These are phyloP conservation scores for Philaenus spumarius DNA, from an alignment of 1,140 invertebrate genomes.

Conservation along the genomic window DNA sequence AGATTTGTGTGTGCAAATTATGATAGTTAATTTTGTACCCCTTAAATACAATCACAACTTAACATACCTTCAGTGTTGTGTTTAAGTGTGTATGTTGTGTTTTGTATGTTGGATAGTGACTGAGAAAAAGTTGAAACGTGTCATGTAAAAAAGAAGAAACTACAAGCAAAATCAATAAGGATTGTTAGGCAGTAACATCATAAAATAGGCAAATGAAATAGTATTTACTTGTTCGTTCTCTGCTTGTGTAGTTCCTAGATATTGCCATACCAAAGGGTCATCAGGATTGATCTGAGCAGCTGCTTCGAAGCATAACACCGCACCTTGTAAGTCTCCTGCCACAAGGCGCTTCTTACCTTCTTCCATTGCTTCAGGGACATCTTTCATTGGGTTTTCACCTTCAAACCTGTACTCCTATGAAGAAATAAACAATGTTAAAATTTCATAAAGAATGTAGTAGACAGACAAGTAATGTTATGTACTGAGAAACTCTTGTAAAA, in stretches of 20 bases:
- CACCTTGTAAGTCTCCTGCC: constrained; percentile 87
- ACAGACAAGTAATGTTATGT: not conserved
- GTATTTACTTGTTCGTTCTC: constrained; percentile 76
- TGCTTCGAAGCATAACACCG: constrained; percentile 94
- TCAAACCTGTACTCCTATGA: constrained; percentile 72
- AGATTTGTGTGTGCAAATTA: no score
- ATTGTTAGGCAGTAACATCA: no score
- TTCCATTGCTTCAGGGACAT: constrained; percentile 74
- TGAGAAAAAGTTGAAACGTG: no score
- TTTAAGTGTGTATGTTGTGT: no score
- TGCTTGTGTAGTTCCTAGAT: constrained; percentile 83
- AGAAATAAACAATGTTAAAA: not conserved
- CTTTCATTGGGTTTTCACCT: constrained; percentile 78
- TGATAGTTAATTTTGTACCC: no score
- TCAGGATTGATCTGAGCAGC: constrained; percentile 80
- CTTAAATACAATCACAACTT: no score
- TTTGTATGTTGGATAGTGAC: no score
- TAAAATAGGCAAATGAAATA: no score
- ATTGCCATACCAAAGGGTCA: constrained; percentile 73
- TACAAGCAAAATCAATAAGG: no score
- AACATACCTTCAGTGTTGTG: no score
- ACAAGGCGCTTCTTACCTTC: constrained; percentile 76
- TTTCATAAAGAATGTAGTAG: not conserved
- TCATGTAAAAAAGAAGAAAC: no score
- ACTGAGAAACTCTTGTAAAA: not conserved